These are phyloP conservation scores for Acipenser transmontanus DNA, from an alignment of 2,797 vertebrate genomes.

Conservation along the genomic window DNA sequence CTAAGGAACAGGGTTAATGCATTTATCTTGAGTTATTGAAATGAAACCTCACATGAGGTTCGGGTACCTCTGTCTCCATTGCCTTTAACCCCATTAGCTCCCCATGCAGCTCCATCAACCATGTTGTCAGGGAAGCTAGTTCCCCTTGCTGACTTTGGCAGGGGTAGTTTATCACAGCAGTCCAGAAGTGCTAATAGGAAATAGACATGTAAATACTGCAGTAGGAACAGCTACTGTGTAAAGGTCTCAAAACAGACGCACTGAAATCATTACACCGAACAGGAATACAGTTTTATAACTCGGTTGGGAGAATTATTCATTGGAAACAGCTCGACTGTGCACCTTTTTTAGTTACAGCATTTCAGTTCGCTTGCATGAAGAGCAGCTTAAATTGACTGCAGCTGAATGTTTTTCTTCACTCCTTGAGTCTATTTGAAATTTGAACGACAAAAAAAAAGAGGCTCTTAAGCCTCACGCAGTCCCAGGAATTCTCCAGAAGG, in stretches of 20 bases:
- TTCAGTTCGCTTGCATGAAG: not conserved
- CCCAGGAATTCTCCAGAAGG: not conserved
- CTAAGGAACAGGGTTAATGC: slow-evolving; percentile 15
- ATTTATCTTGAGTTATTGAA: slow-evolving; percentile 23
- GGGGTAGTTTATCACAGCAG: slow-evolving; percentile 31
- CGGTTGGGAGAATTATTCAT: slow-evolving; percentile 3
- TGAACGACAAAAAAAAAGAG: not conserved
- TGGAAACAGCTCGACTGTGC: slow-evolving; percentile 5
- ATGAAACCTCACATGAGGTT: slow-evolving; percentile 34
- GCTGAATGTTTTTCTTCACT: not conserved
- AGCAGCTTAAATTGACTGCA: not conserved
- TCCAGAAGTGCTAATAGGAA: slow-evolving; percentile 28
- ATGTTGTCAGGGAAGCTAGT: slow-evolving; percentile 31
- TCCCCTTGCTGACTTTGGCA: slow-evolving; percentile 24
- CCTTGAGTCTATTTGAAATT: not conserved
- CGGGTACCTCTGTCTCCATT: slow-evolving; percentile 38
- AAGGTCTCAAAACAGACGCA: slow-evolving; percentile 15
- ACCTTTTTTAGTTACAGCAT: not conserved
- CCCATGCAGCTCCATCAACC: slow-evolving; percentile 49
- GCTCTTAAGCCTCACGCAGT: not conserved
- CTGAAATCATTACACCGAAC: not conserved
- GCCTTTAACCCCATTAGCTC: slow-evolving; percentile 38
- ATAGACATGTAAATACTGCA: slow-evolving; percentile 28
- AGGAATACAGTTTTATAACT: not conserved
- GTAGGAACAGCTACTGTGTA: slow-evolving; percentile 30